Conservation (phyloP, 2,888 invertebrate genomes). For the Branchellion lobata region DNA sequence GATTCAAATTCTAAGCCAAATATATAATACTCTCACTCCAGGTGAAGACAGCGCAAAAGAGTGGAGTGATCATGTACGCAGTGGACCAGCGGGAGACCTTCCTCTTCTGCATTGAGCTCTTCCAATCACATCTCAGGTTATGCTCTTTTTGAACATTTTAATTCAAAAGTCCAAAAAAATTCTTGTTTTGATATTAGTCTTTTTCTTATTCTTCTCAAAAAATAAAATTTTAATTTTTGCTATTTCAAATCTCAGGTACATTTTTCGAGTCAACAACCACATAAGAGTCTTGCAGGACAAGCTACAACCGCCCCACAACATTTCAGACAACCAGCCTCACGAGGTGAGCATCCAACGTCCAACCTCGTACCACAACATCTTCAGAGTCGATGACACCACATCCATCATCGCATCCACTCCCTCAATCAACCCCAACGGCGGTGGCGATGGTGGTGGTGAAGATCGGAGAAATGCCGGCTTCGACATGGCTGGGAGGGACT, state of each 20-base stretch:
- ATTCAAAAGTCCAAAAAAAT: too few species aligned
- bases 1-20: too few species aligned
- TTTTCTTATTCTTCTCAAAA: too few species aligned
- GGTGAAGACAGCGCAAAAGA: slow-evolving; percentile 16
- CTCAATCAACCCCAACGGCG: neutral
- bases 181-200: too few species aligned
- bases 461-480: too few species aligned
- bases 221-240: neutral
- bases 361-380: slow-evolving; percentile 15
- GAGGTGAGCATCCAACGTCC: slow-evolving; percentile 39
- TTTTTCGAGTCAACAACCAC: slow-evolving; percentile 26
- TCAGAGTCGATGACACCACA: slow-evolving; percentile 37
- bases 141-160: neutral
- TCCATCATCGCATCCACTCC: neutral
- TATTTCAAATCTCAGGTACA: slow-evolving; percentile 13
- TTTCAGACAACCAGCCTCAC: slow-evolving; percentile 26
- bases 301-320: slow-evolving; percentile 22
- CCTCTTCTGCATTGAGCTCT: slow-evolving; percentile 34
- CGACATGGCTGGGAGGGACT: too few species aligned
- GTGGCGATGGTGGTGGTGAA: neutral
- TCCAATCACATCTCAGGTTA: slow-evolving; percentile 23
- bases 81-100: slow-evolving; percentile 8
- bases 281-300: slow-evolving; percentile 7
- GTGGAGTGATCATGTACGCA: slow-evolving; percentile 25
- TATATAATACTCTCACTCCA: neutral